Conservation (phyloP, 2,888 invertebrate species). For the Limnephilus rhombicus region DNA sequence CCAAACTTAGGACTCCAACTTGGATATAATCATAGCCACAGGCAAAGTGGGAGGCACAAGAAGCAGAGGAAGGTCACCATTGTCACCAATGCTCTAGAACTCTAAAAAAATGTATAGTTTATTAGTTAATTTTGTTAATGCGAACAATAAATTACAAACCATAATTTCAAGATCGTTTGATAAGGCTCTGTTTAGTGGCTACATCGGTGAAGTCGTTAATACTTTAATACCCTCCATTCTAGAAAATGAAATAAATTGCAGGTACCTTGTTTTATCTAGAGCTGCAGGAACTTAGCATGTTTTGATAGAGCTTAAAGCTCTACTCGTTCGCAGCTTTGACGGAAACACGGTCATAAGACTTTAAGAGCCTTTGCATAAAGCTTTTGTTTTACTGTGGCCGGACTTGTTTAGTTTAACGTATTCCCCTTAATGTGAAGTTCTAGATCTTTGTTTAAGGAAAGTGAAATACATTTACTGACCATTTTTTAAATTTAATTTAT, state of each 20-base stretch:
- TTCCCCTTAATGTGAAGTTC: not conserved
- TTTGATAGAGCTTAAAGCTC: not conserved
- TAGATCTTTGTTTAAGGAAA: not conserved
- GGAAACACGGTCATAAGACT: constrained; percentile 1
- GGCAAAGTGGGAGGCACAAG: too few relatives aligned
- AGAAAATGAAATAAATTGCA: not conserved
- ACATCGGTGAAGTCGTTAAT: not conserved
- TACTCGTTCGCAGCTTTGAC: not conserved
- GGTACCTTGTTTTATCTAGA: not conserved
- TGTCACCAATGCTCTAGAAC: too few relatives aligned
- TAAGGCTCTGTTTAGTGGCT: not conserved
- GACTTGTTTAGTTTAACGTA: not conserved
- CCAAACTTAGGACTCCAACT: too few relatives aligned
- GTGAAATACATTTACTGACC: not conserved
- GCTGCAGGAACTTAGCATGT: not conserved
- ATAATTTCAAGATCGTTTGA: not conserved
- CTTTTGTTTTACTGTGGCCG: not conserved
- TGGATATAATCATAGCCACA: too few relatives aligned
- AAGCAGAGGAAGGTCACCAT: too few relatives aligned
- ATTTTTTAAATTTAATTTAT: not conserved
- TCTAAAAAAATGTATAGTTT: not conserved
- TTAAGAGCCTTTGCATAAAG: not conserved
- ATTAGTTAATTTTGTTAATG: not conserved
- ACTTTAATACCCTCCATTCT: not conserved
- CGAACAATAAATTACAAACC: not conserved